A percentile compares a stretch with the other conserved stretches of the same genome.
Conservation (phyloP, 1,140 invertebrate species). For the Danaus plexippus region DNA sequence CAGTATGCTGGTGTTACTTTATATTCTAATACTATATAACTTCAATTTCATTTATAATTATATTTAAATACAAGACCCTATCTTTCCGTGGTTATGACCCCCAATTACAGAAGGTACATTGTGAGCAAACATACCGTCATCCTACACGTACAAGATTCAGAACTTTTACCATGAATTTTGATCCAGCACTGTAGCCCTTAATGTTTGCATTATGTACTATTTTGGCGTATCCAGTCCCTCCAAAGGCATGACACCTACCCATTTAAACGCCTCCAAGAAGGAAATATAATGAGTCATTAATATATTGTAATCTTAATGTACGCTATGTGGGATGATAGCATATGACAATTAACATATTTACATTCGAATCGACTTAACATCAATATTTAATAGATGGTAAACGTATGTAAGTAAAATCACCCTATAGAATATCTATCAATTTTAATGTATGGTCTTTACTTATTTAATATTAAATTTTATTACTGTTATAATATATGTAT, state of each 20-base stretch:
- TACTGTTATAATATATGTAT: no score
- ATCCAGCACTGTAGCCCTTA: constrained; percentile 3
- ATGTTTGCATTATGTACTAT: neutral
- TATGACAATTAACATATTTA: constrained; percentile 5
- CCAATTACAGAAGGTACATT: constrained; percentile 13
- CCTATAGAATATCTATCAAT: no score
- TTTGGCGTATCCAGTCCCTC: no score
- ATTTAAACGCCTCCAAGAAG: constrained; percentile 16
- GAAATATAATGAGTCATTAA: constrained; percentile 16
- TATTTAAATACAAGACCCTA: neutral
- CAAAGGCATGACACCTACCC: constrained; percentile 3
- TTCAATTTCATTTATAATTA: no score
- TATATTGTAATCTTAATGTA: constrained; percentile 16
- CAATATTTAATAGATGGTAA: no score
- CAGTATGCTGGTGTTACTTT: no score
- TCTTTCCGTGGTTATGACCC: constrained; percentile 13
- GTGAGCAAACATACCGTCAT: constrained; percentile 8
- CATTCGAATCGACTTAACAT: no score
- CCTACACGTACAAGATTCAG: constrained; percentile 8
- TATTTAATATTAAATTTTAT: no score
- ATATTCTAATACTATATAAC: no score
- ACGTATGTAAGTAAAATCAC: no score
- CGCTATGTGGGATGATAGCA: constrained; percentile 13
- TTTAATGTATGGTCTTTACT: no score
- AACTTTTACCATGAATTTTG: constrained; percentile 3